Conservation (phyloP, 2,888 invertebrate genomes). For the Clistopyga incitator region DNA sequence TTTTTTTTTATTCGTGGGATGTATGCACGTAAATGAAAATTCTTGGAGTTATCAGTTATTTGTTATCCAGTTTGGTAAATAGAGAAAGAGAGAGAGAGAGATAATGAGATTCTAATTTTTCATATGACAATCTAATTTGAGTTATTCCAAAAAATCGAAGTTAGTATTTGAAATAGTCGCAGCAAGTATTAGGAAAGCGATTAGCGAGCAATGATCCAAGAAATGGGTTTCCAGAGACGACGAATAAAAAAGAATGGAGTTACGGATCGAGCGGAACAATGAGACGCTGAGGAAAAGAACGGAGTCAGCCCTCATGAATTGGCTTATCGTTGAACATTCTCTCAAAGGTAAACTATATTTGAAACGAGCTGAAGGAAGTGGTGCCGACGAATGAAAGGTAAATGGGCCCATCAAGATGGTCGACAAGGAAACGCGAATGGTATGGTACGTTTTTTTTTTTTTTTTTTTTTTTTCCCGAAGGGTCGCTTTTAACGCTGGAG, state of each 20-base stretch:
- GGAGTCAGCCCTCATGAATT: slow-evolving; percentile 33
- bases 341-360: not conserved
- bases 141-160: not conserved
- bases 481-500: not conserved
- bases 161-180: not conserved
- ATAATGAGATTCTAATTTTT: not conserved
- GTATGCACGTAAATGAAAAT: not conserved
- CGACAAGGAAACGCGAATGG: not conserved
- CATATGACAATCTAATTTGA: not conserved
- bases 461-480: no score
- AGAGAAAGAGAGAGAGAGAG: not conserved
- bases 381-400: not conserved
- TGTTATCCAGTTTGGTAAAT: not conserved
- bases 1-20: not conserved
- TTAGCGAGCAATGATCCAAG: slow-evolving; percentile 38
- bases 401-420: not conserved
- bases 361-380: slow-evolving; percentile 19
- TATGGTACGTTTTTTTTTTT: not conserved
- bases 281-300: slow-evolving; percentile 6
- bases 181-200: slow-evolving; percentile 24
- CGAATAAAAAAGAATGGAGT: slow-evolving; percentile 19
- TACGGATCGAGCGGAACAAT: slow-evolving; percentile 30
- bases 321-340: slow-evolving; percentile 20
- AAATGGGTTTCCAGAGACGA: slow-evolving; percentile 24
- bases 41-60: not conserved